Percentiles rank a stretch among this genome's conserved stretches.
Conservation (phyloP, 2,113 vertebrate genomes). For the Glaucidium brasilianum region DNA sequence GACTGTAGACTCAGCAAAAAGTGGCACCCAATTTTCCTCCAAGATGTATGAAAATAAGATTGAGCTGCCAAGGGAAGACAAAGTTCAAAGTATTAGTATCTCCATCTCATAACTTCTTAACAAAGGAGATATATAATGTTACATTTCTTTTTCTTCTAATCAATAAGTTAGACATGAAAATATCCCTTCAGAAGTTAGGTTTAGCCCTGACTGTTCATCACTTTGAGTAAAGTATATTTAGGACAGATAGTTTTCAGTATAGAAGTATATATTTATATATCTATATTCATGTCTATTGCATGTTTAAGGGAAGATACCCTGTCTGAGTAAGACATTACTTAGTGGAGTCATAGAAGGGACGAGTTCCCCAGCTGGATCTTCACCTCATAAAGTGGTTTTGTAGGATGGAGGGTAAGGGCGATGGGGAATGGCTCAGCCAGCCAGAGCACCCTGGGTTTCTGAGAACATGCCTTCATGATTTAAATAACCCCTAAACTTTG, state of each 20-base stretch:
- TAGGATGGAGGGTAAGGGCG: neutral
- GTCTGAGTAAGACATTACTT: neutral
- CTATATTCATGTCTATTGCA: neutral
- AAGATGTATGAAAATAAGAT: neutral
- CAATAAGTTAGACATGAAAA: neutral
- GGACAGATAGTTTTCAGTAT: neutral
- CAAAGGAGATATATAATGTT: neutral
- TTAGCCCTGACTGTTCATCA: neutral
- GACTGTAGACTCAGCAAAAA: neutral
- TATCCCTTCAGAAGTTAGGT: neutral
- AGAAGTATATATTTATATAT: neutral
- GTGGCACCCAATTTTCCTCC: neutral
- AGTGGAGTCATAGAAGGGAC: neutral
- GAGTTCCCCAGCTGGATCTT: neutral
- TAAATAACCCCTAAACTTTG: neutral
- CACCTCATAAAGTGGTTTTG: neutral
- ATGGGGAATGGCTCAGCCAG: neutral
- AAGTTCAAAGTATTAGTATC: neutral
- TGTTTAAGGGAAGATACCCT: neutral
- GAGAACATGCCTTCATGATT: neutral
- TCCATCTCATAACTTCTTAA: neutral
- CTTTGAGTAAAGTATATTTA: neutral
- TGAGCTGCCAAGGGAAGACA: neutral
- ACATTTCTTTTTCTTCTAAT: neutral
- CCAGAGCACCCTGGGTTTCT: neutral